Evolutionary conservation across 1,140 invertebrate species (phyloP), one percentile per base, ranked within the genome.

Genomic region (Platorchestia sp.): DNA sequence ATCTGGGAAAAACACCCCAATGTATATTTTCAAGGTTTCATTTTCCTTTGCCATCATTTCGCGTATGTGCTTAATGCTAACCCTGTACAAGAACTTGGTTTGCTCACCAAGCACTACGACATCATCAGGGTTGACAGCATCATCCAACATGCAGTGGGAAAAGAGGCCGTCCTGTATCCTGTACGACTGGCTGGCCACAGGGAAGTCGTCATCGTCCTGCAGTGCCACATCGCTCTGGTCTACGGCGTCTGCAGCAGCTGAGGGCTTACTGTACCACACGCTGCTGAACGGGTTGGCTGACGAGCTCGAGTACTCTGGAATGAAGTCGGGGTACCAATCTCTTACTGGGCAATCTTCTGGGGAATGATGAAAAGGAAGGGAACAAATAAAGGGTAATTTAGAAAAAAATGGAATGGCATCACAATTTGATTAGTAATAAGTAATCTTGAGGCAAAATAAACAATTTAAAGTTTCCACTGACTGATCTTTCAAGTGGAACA

Each of bases 181-280:
- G 45, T 93, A 93, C 41, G 43, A 47, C 44, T 93, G 43, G 45
- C 91, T 93, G 91, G 91, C 91, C 40, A 93, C 45, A n/a, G 91
- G 91, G 45, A 93, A 93, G 45, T 93, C 91, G 40, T 93, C 45
- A 45, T 93, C 91, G 40, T 14, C 44, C 16, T 95, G 93, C 44
- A 95, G 95, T 36, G 95, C 95, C 42, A 95, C n/a, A 0, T 95
- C 95, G 16, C 95, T 87, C 86, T 96, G 87, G n/a, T 96, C 86
- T 41, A 44, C 75, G 95, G 95, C 87, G 89, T 86, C 89, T n/a
- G 95, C 53, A 51, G 36, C 47, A 36, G 51, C 95, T 40, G 95
- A 95, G 95, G 86, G 27, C 47, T 45, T 7, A 96, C 27, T 19
- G 91, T 95, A 16, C 90, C 95, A n/a, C 51, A 90, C 40, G 45